Evolutionary conservation across 2,888 invertebrate species (phyloP), one percentile per base, ranked within the genome.

Genomic region (Alentia gelatinosa): DNA sequence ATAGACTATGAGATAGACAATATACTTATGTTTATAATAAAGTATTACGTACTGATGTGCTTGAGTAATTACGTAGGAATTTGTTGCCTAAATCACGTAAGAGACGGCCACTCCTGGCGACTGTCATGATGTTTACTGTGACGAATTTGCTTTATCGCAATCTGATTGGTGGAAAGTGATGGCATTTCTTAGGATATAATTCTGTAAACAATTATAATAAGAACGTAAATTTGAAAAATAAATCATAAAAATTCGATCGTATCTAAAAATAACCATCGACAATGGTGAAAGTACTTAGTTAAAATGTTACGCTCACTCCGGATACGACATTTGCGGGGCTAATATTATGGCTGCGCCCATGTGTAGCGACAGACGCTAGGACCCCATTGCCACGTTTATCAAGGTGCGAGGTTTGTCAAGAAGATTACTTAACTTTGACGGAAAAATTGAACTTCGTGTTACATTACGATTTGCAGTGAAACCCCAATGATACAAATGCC

Each of bases 291-390:
- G 47, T 47, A 9, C 47, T 47, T 47, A 19, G 9, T 47, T 47
- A 12, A 47, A 47, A 47, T 47, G 19, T 47, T 12, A 12, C 9
- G 9, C n/a, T 63, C 26, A 15, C 37, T 39, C 39, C 39, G 39
- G 39, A 79, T 79, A 39, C 79, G 79, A 79, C 12, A 37, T 0
- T 19, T 86, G 30, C 86, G 86, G 47, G 1, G 33, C 47, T 86
- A 5, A 86, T 47, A 86, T 86, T 86, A 86, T 86, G 86, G 86
- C 86, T 86, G 86, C 86, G 86, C 86, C 86, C 86, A 86, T 86
- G 50, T 86, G 86, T 86, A 86, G 86, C 86, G 47, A 86, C 86
- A 86, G 86, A 86, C 86, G 86, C 86, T 30, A 42, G 86, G 26
- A 47, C 26, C 42, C 9, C 15, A 86, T 42, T 86, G 86, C 86